A percentile compares a stretch with the other conserved stretches of the same genome.
Evolutionary conservation across 2,113 vertebrate species (phyloP).

Genomic region (Polypterus bichir): DNA sequence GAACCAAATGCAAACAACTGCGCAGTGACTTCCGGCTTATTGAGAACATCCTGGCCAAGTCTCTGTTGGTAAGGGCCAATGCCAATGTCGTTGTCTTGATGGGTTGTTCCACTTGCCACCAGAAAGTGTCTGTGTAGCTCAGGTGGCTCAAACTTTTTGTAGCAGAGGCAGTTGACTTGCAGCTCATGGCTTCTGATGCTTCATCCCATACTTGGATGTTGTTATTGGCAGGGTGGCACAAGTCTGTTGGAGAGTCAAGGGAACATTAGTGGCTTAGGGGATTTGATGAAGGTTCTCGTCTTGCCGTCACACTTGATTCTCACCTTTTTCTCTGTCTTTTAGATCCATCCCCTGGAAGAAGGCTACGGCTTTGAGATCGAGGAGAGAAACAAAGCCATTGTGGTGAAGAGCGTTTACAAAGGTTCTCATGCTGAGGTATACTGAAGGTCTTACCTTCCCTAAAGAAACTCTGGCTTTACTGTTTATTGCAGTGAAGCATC

Average conservation of each 20-base stretch:
- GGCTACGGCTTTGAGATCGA: constrained; percentile 94
- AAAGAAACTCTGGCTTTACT: too few relatives aligned
- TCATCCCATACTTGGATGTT: too few relatives aligned
- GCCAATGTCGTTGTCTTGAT: too few relatives aligned
- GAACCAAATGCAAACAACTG: constrained; percentile 78
- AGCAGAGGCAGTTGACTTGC: too few relatives aligned
- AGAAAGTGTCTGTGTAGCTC: too few relatives aligned
- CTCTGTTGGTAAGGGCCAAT: constrained; percentile 66
- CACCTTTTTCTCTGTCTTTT: constrained; percentile 3
- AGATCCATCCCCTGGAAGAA: constrained; percentile 89
- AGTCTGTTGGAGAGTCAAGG: not conserved
- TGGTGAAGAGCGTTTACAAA: constrained; percentile 82
- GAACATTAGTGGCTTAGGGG: not conserved
- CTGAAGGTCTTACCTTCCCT: too few relatives aligned
- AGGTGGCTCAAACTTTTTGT: too few relatives aligned
- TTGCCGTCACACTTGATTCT: not conserved
- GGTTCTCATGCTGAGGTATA: constrained; percentile 88
- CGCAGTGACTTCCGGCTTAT: constrained; percentile 89
- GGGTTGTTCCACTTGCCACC: too few relatives aligned
- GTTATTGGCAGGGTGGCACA: not conserved
- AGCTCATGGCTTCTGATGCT: too few relatives aligned
- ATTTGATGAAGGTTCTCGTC: not conserved
- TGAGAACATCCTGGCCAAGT: constrained; percentile 88
- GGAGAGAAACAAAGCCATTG: constrained; percentile 84
- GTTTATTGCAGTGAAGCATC: too few relatives aligned